Evolutionary conservation across 2,888 invertebrate species (phyloP).

Genomic region (Dynastes hyllus): DNA sequence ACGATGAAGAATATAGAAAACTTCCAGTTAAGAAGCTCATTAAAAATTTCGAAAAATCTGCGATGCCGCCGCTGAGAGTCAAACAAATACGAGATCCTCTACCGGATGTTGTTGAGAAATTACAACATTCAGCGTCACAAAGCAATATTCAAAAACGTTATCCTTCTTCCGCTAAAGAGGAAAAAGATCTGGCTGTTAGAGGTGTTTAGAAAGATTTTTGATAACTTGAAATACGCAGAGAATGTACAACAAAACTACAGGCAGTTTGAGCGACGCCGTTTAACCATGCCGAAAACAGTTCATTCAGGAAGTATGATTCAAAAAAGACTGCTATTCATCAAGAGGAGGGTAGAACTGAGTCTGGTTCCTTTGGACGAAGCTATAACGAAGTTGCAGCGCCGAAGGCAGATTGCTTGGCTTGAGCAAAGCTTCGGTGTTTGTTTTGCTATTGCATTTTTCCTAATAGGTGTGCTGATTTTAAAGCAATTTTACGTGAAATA

Average conservation of each 20-base stretch:
- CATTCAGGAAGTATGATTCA: conserved; percentile 66
- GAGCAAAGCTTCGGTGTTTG: too few relatives aligned
- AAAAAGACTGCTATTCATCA: conserved; percentile 51
- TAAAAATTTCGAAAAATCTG: conserved; percentile 77
- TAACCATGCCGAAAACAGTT: conserved; percentile 66
- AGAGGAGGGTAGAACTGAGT: conserved; percentile 14
- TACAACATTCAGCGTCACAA: conserved; percentile 51
- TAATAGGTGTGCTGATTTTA: not conserved
- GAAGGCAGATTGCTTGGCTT: conserved; percentile 35
- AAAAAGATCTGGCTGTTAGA: conserved; percentile 60
- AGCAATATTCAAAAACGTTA: conserved; percentile 34
- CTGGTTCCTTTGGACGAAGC: not conserved
- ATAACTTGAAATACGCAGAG: too few relatives aligned
- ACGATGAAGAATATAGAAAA: conserved; percentile 67
- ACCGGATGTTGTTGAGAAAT: conserved; percentile 64
- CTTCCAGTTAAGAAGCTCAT: conserved; percentile 73
- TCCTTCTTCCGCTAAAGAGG: conserved; percentile 27
- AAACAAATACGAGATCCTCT: conserved; percentile 71
- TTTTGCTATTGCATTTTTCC: not conserved
- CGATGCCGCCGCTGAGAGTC: conserved; percentile 74
- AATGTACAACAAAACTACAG: conserved; percentile 63
- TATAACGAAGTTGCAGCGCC: too few relatives aligned
- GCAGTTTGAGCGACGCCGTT: conserved; percentile 61
- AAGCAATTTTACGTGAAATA: too few relatives aligned
- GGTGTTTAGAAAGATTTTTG: conserved; percentile 67